A percentile compares a stretch with the other conserved stretches of the same genome.
Conservation (phyloP, 2,888 invertebrate species). For the Folsomia manolachei region DNA sequence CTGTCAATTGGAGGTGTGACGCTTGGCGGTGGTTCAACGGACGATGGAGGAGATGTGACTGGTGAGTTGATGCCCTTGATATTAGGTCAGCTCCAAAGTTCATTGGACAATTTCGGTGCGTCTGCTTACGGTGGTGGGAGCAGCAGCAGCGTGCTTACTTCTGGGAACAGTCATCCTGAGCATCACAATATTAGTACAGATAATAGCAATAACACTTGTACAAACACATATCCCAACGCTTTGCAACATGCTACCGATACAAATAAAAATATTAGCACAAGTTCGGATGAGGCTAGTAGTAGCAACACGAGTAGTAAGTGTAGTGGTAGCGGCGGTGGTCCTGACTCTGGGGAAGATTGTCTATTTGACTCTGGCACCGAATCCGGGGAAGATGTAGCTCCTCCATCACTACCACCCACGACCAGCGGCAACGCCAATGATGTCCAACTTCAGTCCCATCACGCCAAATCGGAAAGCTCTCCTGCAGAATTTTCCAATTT, state of each 20-base stretch:
- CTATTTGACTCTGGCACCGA: conserved; percentile 67
- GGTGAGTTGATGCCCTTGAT: conserved; percentile 52
- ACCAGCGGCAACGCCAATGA: conserved; percentile 6
- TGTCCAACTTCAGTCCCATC: background rate
- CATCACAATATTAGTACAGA: conserved; percentile 19
- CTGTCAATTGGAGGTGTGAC: conserved; percentile 10
- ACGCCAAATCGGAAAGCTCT: conserved; percentile 13
- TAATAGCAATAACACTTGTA: conserved; percentile 14
- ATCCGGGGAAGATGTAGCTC: conserved; percentile 64
- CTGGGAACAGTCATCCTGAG: conserved; percentile 24
- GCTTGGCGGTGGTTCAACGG: background rate
- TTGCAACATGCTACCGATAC: background rate
- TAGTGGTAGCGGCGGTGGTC: background rate
- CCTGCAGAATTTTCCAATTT: conserved; percentile 49
- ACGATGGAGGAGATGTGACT: conserved; percentile 36
- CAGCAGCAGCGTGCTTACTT: too few relatives aligned
- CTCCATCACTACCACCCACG: background rate
- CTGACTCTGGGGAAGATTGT: conserved; percentile 50
- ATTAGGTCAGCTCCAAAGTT: conserved; percentile 50
- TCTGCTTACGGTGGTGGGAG: conserved; percentile 20
- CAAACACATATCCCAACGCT: conserved; percentile 13
- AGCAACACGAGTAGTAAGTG: conserved; percentile 21
- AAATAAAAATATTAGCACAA: background rate
- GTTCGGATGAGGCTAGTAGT: conserved; percentile 12
- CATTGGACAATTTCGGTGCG: conserved; percentile 35